Evolutionary conservation across 2,888 invertebrate species (phyloP), one percentile per base, ranked within the genome.

Genomic region (Danaus chrysippus): DNA sequence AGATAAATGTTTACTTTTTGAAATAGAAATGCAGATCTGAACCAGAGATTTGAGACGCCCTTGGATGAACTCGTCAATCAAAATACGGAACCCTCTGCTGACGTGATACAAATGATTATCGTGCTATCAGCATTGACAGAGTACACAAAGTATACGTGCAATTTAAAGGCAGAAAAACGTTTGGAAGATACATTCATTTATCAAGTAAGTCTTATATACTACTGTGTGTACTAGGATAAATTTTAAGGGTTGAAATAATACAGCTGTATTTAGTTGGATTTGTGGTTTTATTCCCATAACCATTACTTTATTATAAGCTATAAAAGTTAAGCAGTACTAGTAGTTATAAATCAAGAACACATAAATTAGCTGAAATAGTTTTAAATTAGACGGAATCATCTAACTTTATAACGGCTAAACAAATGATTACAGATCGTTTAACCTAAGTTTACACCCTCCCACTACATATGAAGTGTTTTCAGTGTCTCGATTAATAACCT

Each of bases 151-250:
- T 93, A 92, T 68, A 65, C 67, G 1, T 92, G 91, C 67, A 72
- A 79, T 1, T 73, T 91, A n/a, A 68, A 77, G 3, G 83, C 91
- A 54, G 76, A 81, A 63, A 86, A 91, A 17, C 56, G 72, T 55
- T 84, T 94, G 64, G 79, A 78, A 3, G 92, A 93, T 68, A 93
- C 93, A 0, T 91, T 92, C 68, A 91, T 93, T 73, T 93, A 88
- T 71, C 82, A 91, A 79, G 90, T 88, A 65, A 62, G 54, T 17
- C 17, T 17, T 17, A 34, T 34, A 34, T 34, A 34, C 6, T 6
- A 1, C n/a, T n/a, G 23, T 34, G 6, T 34, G 23, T 34, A 5
- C 23, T 2, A 34, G 23, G 23, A 34, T 5, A 34, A 34, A 34
- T 34, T 34, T 34, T 34, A 34, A 34, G 23, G 23, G 23, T 34